A percentile compares a stretch with the other conserved stretches of the same genome.
Evolutionary conservation across 2,888 invertebrate genomes (phyloP).

Genomic region (Epicampocera succincta): DNA sequence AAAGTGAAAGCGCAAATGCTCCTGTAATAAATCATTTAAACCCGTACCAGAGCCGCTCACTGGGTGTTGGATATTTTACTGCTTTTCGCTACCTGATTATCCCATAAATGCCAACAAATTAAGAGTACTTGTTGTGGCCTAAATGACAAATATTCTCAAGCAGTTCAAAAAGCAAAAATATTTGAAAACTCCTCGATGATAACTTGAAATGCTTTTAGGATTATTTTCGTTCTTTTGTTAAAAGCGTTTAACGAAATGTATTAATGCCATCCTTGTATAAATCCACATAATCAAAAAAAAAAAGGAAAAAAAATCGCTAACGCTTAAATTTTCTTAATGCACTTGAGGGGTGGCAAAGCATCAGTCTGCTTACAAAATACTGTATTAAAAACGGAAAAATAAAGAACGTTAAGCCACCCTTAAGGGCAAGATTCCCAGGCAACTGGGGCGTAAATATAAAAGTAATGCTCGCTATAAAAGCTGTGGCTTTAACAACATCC

Average conservation of each 20-base stretch:
- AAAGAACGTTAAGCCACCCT: constrained; percentile 65
- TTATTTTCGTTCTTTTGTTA: constrained; percentile 33
- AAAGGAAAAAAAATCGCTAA: constrained; percentile 10
- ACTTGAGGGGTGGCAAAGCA: constrained; percentile 55
- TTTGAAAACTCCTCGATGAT: constrained; percentile 32
- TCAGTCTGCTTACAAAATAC: constrained; percentile 20
- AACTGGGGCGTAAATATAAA: constrained; percentile 65
- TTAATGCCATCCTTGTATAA: constrained; percentile 37
- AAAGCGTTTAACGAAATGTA: constrained; percentile 45
- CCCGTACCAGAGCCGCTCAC: constrained; percentile 8
- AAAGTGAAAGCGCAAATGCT: too few species aligned
- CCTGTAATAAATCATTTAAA: too few species aligned
- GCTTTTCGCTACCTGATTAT: constrained; percentile 65
- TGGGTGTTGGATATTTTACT: constrained; percentile 6
- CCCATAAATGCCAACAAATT: constrained; percentile 69
- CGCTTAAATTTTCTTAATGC: constrained; percentile 45
- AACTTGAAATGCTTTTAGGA: constrained; percentile 61
- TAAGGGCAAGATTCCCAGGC: constrained; percentile 68
- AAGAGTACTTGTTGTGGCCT: constrained; percentile 39
- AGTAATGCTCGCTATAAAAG: constrained; percentile 37
- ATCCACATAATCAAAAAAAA: constrained; percentile 15
- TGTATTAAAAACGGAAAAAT: background rate
- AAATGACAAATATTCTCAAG: constrained; percentile 49
- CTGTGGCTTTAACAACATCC: constrained; percentile 44
- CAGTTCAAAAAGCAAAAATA: background rate